Base-by-base conservation (phyloP, 2,113 vertebrate species). In the Loxodonta africana region DNA sequence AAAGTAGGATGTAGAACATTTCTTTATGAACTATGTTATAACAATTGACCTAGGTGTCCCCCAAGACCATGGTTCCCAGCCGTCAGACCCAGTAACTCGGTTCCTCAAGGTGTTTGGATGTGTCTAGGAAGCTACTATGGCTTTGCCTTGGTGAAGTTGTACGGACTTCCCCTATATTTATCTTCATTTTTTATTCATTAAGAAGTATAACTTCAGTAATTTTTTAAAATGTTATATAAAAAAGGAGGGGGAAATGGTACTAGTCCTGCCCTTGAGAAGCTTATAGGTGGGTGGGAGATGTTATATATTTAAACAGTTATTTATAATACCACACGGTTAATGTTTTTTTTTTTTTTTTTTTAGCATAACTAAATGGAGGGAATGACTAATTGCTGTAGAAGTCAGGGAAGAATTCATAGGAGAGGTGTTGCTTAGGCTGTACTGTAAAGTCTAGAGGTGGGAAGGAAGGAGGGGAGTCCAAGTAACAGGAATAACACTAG, bases 201-300 rank as follows among this genome's bases (percentile, higher is more conserved):
- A 92, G 33, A 85, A 91, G 44, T 82, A 67, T 44, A 92, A 82
- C 33, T 73, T 74, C 17, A 90, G 41, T 65, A 44, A 60, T 69
- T 96, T 37, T 95, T 62, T 7, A 1, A 48, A 93, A 73, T 30
- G 2, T 53, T 85, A 33, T 26, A 67, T 80, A 65, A 85, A 94
- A 71, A 69, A 67, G 63, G 17, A 63, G 8, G 4, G 5, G 8
- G 30, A 37, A 57, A 71, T 67, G 60, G 18, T n/a, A 48, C 46
- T 78, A 80, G 73, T 25, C 41, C 53, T 88, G 46, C 8, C 84
- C 80, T 91, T 88, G 77, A 96, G 73, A 71, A 94, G 12, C 30
- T 26, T 12, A 67, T 0, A 37, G 53, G 44, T 41, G 60, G 83
- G 37, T 67, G 88, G 74, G 76, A 88, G 86, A 84, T 44, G 11